These are phyloP conservation scores for Musca vetustissima DNA, from an alignment of 1,140 invertebrate species.

Conservation along the genomic window DNA sequence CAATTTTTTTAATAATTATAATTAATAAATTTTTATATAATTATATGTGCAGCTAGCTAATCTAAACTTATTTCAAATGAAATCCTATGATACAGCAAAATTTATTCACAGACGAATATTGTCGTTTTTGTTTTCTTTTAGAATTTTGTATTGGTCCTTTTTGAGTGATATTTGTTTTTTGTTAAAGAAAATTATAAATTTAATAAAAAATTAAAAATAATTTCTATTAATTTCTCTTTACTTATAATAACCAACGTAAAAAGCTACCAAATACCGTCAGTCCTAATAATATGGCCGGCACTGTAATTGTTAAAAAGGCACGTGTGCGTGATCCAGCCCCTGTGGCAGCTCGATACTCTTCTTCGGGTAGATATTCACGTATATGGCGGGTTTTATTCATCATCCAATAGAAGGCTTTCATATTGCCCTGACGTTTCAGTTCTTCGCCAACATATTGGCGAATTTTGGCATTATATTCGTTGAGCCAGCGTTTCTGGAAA, in stretches of 20 bases:
- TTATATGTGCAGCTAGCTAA: no score
- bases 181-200: no score
- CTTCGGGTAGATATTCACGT: constrained; percentile 59
- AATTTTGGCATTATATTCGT: constrained; percentile 75
- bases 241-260: constrained; percentile 27
- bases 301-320: constrained; percentile 27
- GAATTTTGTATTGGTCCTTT: no score
- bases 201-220: no score
- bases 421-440: constrained; percentile 67
- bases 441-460: constrained; percentile 70
- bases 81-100: no score
- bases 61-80: no score
- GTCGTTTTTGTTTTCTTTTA: no score
- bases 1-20: no score
- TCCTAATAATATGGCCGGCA: constrained; percentile 29
- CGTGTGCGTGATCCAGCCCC: constrained; percentile 20
- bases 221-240: no score
- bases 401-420: constrained; percentile 77
- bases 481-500: constrained; percentile 73
- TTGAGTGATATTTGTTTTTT: no score
- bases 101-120: no score
- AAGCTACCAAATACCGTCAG: constrained; percentile 28
- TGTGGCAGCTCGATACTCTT: constrained; percentile 43
- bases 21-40: no score
- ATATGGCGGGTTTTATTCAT: constrained; percentile 73